Evolutionary conservation across 1,140 invertebrate species (phyloP).

Genomic region (Lepidurus arcticus): DNA sequence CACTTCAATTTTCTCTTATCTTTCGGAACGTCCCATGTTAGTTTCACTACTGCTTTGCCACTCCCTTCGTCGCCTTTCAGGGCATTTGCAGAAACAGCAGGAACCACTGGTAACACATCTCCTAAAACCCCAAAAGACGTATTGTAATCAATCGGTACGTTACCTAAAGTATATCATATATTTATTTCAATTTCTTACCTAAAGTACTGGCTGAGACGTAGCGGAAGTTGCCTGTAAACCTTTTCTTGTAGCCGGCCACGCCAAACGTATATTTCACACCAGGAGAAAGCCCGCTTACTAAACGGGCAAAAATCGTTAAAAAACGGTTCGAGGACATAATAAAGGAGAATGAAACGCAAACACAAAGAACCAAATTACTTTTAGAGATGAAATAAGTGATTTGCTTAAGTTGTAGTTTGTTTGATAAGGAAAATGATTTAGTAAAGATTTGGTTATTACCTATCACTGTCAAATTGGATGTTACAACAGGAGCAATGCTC

Average conservation of each 20-base stretch:
- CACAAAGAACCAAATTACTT: too few relatives aligned
- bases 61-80: conserved; percentile 49
- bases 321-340: not conserved
- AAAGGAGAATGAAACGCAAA: too few relatives aligned
- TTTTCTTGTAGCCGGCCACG: conserved; percentile 48
- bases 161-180: conserved; percentile 42
- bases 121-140: conserved; percentile 38
- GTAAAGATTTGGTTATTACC: conserved; percentile 34
- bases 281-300: conserved; percentile 53
- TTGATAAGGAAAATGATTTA: too few relatives aligned
- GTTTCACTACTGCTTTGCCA: conserved; percentile 52
- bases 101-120: conserved; percentile 48
- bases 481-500: conserved; percentile 24
- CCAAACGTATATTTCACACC: conserved; percentile 56
- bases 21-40: conserved; percentile 57
- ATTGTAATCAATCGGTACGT: conserved; percentile 15
- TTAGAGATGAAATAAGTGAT: too few relatives aligned
- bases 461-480: conserved; percentile 41
- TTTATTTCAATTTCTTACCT: conserved; percentile 22
- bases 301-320: conserved; percentile 37
- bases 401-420: too few relatives aligned
- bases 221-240: conserved; percentile 52
- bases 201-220: conserved; percentile 49
- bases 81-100: conserved; percentile 37
- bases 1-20: conserved; percentile 50